Evolutionary conservation across 1,140 invertebrate genomes (phyloP).

Genomic region (Euschistus heros): DNA sequence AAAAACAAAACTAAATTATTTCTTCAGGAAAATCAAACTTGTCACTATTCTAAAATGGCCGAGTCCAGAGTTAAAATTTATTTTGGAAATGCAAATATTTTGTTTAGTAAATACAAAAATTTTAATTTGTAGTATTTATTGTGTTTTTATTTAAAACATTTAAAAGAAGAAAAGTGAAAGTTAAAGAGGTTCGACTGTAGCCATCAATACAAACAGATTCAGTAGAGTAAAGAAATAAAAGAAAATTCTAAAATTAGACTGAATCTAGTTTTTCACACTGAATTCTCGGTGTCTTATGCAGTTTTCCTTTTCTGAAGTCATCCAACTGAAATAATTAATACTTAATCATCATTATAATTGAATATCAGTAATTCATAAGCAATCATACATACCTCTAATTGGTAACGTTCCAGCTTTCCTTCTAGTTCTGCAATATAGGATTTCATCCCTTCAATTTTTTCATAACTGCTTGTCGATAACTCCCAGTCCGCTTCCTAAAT

Average conservation of each 20-base stretch:
- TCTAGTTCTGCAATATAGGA: constrained; percentile 33
- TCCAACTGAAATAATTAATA: constrained; percentile 14
- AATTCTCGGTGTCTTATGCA: constrained; percentile 5
- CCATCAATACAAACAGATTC: too few species aligned
- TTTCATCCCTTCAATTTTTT: constrained; percentile 29
- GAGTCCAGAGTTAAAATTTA: too few species aligned
- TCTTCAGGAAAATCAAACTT: too few species aligned
- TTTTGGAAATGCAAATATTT: too few species aligned
- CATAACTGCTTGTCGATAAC: background rate
- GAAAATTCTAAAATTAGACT: background rate
- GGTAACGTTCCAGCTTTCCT: constrained; percentile 23
- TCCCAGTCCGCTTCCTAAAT: constrained; percentile 1
- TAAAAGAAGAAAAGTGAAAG: too few species aligned
- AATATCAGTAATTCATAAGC: background rate
- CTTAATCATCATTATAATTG: background rate
- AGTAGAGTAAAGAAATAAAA: too few species aligned
- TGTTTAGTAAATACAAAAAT: too few species aligned
- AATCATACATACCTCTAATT: constrained; percentile 20
- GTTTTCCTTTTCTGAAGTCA: constrained; percentile 11
- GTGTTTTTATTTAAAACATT: too few species aligned
- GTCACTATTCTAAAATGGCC: too few species aligned
- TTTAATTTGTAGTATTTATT: too few species aligned
- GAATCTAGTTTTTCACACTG: background rate
- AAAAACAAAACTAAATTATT: too few species aligned
- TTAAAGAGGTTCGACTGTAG: too few species aligned